These are phyloP conservation scores for Delphinapterus leucas DNA, from an alignment of 2,113 vertebrate species.

Conservation along the genomic window DNA sequence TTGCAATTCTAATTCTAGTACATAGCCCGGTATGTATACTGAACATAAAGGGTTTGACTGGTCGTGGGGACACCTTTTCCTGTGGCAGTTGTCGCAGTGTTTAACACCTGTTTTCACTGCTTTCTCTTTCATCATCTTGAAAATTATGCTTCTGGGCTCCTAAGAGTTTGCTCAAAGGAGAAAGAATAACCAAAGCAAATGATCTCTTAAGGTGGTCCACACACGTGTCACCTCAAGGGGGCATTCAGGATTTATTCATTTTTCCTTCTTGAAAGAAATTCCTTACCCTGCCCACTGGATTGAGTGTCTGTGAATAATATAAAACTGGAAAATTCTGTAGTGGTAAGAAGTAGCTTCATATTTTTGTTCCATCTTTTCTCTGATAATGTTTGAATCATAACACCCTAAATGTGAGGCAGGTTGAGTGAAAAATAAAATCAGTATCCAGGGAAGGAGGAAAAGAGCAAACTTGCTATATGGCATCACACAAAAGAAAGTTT, in stretches of 20 bases:
- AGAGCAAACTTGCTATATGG: neutral
- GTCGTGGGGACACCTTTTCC: neutral
- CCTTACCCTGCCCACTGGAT: neutral
- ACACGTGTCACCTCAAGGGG: neutral
- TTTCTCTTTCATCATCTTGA: slow-evolving; percentile 23
- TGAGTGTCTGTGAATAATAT: neutral
- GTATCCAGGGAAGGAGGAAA: neutral
- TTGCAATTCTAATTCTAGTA: neutral
- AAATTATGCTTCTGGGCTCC: neutral
- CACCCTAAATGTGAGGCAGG: neutral
- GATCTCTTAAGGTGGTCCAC: neutral
- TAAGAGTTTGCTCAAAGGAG: slow-evolving; percentile 23
- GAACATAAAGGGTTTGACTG: neutral
- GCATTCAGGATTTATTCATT: neutral
- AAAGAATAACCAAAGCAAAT: slow-evolving; percentile 20
- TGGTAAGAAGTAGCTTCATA: neutral
- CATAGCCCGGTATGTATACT: neutral
- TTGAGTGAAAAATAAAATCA: neutral
- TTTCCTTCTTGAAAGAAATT: neutral
- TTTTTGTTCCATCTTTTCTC: neutral
- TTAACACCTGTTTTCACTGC: neutral
- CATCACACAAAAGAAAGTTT: neutral
- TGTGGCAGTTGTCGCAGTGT: neutral
- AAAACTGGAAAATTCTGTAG: neutral
- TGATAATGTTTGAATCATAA: neutral